Evolutionary conservation across 1,140 invertebrate genomes (phyloP), one percentile per base, ranked within the genome.

Genomic region (Psilanteris sp.): DNA sequence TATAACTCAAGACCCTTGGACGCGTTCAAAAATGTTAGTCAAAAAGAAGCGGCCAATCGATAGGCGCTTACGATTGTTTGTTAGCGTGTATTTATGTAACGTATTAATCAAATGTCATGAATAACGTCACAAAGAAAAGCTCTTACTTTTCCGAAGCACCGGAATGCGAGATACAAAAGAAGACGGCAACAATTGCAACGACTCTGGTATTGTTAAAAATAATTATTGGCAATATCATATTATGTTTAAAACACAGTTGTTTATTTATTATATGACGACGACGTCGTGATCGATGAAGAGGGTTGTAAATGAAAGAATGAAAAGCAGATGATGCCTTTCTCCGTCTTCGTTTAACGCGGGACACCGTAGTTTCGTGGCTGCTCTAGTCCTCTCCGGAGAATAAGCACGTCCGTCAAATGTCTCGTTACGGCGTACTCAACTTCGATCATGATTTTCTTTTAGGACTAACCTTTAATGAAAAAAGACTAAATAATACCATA

Each of bases 391-490:
- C 79, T 84, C 83, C 50, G 22, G 83, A 84, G 82, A 84, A 87
- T 87, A 86, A 84, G 78, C 81, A 77, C 80, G 85, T 85, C 85
- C 62, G 61, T 86, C 85, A 87, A 85, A 87, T 79, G 85, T 87
- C 85, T 86, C 79, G 81, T 87, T 87, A 86, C 55, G 70, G 43
- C 59, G 67, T 77, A 72, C 74, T 66, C 54, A 52, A 32, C 76
- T 77, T 61, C 71, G 55, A 70, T 78, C 71, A 72, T 68, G 71
- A 66, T 80, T 77, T 79, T 71, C 66, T 77, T 66, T 61, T 39
- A 59, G 66, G 50, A 46, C 64, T 74, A 79, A 70, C 50, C 62
- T 71, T 78, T 83, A 83, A 83, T 85, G 77, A 83, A 83, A 82
- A 73, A 84, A 72, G 81, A 75, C 52, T 67, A 78, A 79, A 80